These are phyloP conservation scores for Euproctis similis DNA, from an alignment of 2,888 invertebrate species.

Conservation along the genomic window DNA sequence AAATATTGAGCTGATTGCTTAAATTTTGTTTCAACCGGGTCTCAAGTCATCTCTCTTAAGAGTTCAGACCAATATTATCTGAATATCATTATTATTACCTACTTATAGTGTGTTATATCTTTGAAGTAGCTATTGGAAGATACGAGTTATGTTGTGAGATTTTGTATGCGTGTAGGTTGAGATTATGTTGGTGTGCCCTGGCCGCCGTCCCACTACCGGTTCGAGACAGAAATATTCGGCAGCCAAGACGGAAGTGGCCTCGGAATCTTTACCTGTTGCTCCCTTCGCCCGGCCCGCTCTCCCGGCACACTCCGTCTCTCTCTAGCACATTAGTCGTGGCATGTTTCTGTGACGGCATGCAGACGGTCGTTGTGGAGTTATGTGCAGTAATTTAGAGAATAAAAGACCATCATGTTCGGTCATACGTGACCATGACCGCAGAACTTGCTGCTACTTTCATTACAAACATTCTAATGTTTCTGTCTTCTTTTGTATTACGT, in stretches of 20 bases:
- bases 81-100: too few relatives aligned
- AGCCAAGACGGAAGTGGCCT: slow-evolving; percentile 77
- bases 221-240: slow-evolving; percentile 76
- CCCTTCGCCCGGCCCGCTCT: slow-evolving; percentile 66
- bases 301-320: slow-evolving; percentile 49
- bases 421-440: slow-evolving; percentile 69
- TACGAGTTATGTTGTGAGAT: slow-evolving; percentile 13
- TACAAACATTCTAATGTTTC: slow-evolving; percentile 37
- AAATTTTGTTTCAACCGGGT: too few relatives aligned
- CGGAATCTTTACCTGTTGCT: slow-evolving; percentile 77
- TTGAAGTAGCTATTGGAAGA: slow-evolving; percentile 2
- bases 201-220: slow-evolving; percentile 74
- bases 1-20: too few relatives aligned
- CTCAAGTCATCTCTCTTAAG: too few relatives aligned
- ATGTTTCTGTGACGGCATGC: slow-evolving; percentile 41
- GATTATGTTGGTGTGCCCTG: slow-evolving; percentile 57
- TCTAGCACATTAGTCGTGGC: slow-evolving; percentile 36
- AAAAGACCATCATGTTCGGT: slow-evolving; percentile 58
- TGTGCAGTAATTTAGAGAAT: slow-evolving; percentile 65
- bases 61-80: too few relatives aligned
- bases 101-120: too few relatives aligned
- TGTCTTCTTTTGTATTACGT: slow-evolving; percentile 25
- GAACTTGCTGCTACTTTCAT: slow-evolving; percentile 57
- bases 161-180: slow-evolving; percentile 35
- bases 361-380: slow-evolving; percentile 53